These are phyloP conservation scores for Drymodes brunneopygia DNA, from an alignment of 2,113 vertebrate genomes.

Conservation along the genomic window DNA sequence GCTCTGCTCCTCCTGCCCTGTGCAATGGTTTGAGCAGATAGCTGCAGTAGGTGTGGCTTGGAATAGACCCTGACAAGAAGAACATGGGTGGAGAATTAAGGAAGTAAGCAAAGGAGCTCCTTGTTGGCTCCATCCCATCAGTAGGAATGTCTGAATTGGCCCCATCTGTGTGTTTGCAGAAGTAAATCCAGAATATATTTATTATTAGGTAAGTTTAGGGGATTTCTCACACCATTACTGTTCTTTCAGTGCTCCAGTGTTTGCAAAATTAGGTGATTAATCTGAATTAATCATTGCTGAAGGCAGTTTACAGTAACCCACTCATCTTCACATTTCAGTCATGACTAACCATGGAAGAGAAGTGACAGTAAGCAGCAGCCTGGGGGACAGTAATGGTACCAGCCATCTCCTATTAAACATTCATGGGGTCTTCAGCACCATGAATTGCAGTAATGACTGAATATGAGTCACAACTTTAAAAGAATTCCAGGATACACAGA, in stretches of 20 bases:
- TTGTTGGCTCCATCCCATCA: neutral
- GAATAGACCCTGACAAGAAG: accelerated
- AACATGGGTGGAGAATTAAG: neutral
- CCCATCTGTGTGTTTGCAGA: neutral
- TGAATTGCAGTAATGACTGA: neutral
- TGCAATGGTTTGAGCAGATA: neutral
- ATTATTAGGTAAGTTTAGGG: neutral
- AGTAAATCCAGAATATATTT: neutral
- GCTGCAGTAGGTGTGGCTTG: accelerated
- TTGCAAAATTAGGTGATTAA: neutral
- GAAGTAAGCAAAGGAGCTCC: neutral
- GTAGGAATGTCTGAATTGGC: neutral
- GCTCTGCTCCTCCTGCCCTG: neutral
- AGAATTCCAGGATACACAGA: neutral
- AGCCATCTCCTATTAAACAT: neutral
- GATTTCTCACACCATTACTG: neutral
- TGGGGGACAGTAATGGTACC: neutral
- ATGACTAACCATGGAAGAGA: neutral
- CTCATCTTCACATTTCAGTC: neutral
- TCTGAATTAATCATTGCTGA: neutral
- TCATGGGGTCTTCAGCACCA: neutral
- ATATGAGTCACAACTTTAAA: neutral
- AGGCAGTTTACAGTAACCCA: neutral
- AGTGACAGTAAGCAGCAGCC: neutral
- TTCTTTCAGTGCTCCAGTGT: neutral